These are phyloP conservation scores for Myzus persicae DNA, from an alignment of 1,140 invertebrate genomes.

Conservation along the genomic window DNA sequence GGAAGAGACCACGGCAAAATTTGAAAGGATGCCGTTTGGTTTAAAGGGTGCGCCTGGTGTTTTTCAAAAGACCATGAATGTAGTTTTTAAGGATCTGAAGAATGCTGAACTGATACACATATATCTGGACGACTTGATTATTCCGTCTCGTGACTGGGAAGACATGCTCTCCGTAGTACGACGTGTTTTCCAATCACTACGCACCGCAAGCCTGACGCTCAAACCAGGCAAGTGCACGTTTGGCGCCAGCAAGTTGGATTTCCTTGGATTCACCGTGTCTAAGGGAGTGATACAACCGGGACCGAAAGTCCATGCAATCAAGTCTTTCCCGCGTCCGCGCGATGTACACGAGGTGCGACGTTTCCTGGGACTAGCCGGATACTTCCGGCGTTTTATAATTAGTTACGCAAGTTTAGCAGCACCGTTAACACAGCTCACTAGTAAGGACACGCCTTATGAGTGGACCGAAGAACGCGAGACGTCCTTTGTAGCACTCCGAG, in stretches of 20 bases:
- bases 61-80: too few species aligned
- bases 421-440: background rate
- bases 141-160: background rate
- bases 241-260: background rate
- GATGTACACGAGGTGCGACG: background rate
- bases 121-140: too few species aligned
- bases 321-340: background rate
- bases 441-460: background rate
- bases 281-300: background rate
- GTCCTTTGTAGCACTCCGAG: constrained; percentile 57
- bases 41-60: too few species aligned
- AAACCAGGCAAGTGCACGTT: background rate
- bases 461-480: background rate
- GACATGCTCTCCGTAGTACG: background rate
- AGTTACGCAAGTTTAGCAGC: background rate
- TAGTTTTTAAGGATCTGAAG: too few species aligned
- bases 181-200: background rate
- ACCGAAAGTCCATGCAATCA: background rate
- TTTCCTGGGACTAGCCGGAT: background rate
- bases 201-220: background rate
- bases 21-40: too few species aligned
- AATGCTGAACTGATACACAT: too few species aligned
- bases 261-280: background rate
- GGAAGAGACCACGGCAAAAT: too few species aligned
- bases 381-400: constrained; percentile 19